Conservation (phyloP, 2,888 invertebrate species). For the Chirona hameri region DNA sequence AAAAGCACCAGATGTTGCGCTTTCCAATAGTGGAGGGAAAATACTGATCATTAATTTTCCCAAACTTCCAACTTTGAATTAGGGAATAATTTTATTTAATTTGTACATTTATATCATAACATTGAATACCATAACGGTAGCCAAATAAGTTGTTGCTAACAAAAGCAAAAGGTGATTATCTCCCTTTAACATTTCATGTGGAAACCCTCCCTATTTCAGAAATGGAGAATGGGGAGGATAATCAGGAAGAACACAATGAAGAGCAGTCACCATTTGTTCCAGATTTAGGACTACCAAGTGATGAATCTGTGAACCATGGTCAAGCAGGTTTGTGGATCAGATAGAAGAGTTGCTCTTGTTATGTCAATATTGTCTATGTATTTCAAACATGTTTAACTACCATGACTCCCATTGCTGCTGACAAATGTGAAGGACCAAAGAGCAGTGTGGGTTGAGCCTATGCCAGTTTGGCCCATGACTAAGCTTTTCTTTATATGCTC, state of each 20-base stretch:
- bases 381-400: neutral
- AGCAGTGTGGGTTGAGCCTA: neutral
- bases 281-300: neutral
- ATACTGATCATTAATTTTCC: too few relatives aligned
- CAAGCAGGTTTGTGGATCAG: neutral
- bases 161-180: too few relatives aligned
- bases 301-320: conserved; percentile 1
- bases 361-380: neutral
- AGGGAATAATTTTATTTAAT: too few relatives aligned
- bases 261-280: conserved; percentile 24
- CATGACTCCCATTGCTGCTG: neutral
- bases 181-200: too few relatives aligned
- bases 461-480: neutral
- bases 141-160: too few relatives aligned
- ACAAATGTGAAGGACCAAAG: neutral
- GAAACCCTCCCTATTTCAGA: neutral
- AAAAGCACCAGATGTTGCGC: too few relatives aligned
- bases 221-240: conserved; percentile 3
- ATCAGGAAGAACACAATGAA: neutral
- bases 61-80: too few relatives aligned
- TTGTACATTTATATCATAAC: too few relatives aligned
- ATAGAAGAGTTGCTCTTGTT: too few relatives aligned
- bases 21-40: too few relatives aligned
- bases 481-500: neutral
- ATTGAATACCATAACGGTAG: too few relatives aligned